phyloP scores from a whole-genome alignment of 2,888 invertebrate species.

The Lobophora halterata region DNA sequence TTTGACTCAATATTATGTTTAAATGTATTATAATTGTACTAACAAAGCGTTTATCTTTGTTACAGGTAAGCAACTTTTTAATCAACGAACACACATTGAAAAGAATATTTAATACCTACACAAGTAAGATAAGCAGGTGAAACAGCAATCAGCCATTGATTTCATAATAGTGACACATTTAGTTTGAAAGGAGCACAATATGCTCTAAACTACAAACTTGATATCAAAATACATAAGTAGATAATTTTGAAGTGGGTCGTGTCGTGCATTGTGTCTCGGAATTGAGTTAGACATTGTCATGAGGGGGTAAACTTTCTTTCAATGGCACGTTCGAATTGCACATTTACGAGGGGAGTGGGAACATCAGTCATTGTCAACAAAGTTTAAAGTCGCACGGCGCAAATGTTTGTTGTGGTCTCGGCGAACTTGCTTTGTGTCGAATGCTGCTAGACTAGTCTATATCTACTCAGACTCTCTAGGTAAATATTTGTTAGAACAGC shows the following conservation, averaged over 20 bases:
- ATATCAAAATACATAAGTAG: conserved; percentile 47
- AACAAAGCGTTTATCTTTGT: no score
- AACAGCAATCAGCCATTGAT: no score
- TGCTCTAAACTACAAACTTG: conserved; percentile 37
- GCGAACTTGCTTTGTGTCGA: conserved; percentile 38
- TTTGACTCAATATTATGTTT: no score
- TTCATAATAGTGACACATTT: conserved; percentile 26
- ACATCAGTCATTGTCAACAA: conserved; percentile 76
- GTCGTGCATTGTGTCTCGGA: conserved; percentile 53
- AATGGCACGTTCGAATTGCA: conserved; percentile 57
- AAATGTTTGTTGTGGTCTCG: conserved; percentile 60
- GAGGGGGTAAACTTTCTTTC: conserved; percentile 50
- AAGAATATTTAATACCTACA: no score
- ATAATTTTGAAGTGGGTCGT: conserved; percentile 51
- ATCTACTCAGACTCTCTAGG: conserved; percentile 9
- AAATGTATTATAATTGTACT: no score
- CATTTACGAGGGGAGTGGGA: conserved; percentile 40
- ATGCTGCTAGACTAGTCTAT: no score
- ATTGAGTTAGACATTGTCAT: conserved; percentile 56
- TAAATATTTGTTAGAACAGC: conserved; percentile 13
- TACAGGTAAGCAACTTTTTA: neutral
- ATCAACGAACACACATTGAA: conserved; percentile 2
- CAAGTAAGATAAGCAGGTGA: no score
- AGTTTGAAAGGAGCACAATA: conserved; percentile 29
- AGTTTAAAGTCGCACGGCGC: conserved; percentile 50